phyloP scores from a whole-genome alignment of 2,113 vertebrate species.

The Talpa occidentalis region DNA sequence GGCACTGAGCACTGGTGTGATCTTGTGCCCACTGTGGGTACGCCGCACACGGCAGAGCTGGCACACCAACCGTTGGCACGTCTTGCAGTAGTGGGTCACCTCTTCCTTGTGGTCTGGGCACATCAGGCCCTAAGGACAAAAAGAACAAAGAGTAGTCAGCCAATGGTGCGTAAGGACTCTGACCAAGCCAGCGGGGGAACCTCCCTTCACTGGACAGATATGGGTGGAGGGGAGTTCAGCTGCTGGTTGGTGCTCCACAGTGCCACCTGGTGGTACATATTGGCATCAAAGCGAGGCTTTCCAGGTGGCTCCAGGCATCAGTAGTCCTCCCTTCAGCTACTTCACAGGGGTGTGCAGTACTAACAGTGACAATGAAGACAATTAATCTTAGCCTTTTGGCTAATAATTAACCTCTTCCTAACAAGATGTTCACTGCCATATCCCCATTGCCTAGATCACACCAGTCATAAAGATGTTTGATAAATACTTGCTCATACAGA shows the following conservation, averaged over 20 bases:
- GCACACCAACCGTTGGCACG: conserved; percentile 94
- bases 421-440: not conserved
- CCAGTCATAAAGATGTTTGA: not conserved
- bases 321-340: not conserved
- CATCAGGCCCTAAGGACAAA: conserved; percentile 89
- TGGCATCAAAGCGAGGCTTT: not conserved
- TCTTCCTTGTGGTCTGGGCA: conserved; percentile 97
- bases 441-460: not conserved
- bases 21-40: conserved; percentile 94
- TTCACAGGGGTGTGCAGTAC: not conserved
- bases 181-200: accelerated
- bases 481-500: conserved; percentile 52
- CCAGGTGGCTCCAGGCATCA: not conserved
- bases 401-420: conserved; percentile 45
- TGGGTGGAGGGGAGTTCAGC: not conserved
- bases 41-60: conserved; percentile 94
- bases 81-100: conserved; percentile 95
- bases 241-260: not conserved
- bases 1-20: conserved; percentile 93
- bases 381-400: not conserved
- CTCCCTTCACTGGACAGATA: accelerated
- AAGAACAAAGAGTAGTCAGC: not conserved
- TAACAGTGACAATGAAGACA: not conserved
- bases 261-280: conserved; percentile 54
- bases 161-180: not conserved